Percentiles rank a stretch among this genome's conserved stretches.
phyloP scores from a whole-genome alignment of 2,797 vertebrate species.

The Gobionotothen gibberifrons region DNA sequence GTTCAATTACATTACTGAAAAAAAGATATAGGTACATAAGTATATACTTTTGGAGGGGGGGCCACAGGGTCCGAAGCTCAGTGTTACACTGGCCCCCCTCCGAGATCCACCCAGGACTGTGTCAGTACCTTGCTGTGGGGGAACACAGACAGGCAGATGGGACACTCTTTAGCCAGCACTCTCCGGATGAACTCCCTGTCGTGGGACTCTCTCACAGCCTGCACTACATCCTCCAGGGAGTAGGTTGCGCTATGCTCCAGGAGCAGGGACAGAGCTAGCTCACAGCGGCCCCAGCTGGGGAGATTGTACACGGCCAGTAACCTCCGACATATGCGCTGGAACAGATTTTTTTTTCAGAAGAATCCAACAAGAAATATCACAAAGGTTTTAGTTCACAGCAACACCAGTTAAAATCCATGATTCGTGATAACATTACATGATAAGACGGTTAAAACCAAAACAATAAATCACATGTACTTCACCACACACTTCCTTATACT shows the following conservation, averaged over 20 bases:
- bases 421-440: no score
- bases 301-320: slow-evolving; percentile 88
- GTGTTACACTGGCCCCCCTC: no score
- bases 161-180: slow-evolving; percentile 90
- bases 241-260: slow-evolving; percentile 87
- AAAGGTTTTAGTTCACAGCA: no score
- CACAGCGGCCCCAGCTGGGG: slow-evolving; percentile 93
- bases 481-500: no score
- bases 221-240: slow-evolving; percentile 89
- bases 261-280: slow-evolving; percentile 88
- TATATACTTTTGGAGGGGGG: no score
- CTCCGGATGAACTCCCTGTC: slow-evolving; percentile 90
- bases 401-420: no score
- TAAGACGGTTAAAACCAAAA: no score
- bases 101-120: no score
- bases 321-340: slow-evolving; percentile 86
- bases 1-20: no score
- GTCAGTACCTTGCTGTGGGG: slow-evolving; percentile 87
- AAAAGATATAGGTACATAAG: no score
- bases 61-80: no score
- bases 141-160: slow-evolving; percentile 89
- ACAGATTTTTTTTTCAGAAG: background rate
- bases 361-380: background rate
- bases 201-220: slow-evolving; percentile 90
- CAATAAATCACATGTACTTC: no score